Evolutionary conservation across 2,888 invertebrate species (phyloP).

Genomic region (Drosophila multiciliata): DNA sequence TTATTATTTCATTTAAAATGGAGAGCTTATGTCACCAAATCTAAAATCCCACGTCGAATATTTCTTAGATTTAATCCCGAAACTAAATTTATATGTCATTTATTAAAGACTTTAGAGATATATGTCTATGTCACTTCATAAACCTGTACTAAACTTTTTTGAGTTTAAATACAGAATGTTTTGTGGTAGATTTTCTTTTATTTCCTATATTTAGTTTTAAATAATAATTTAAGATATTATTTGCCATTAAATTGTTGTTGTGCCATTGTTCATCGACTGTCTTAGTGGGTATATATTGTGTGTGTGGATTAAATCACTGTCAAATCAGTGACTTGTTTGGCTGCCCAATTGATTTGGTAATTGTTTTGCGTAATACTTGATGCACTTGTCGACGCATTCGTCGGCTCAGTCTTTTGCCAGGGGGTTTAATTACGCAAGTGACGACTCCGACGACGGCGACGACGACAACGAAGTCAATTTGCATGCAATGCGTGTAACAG

Average conservation of each 20-base stretch:
- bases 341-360: constrained; percentile 59
- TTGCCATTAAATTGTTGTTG: neutral
- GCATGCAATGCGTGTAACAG: constrained; percentile 60
- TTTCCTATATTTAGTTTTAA: neutral
- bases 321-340: constrained; percentile 21
- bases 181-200: neutral
- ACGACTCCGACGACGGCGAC: constrained; percentile 16
- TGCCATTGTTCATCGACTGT: neutral
- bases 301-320: constrained; percentile 3
- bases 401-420: constrained; percentile 26
- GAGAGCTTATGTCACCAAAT: neutral
- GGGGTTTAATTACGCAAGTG: constrained; percentile 67
- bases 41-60: neutral
- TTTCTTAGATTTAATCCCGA: neutral
- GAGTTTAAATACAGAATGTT: neutral
- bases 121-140: neutral
- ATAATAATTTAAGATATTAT: neutral
- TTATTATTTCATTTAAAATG: neutral
- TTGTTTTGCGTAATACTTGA: constrained; percentile 60
- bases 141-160: neutral
- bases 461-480: constrained; percentile 43
- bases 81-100: neutral
- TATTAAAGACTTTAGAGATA: neutral
- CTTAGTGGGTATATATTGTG: constrained; percentile 35
- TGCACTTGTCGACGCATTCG: constrained; percentile 48